Percentiles rank a stretch among this genome's conserved stretches.
These are phyloP conservation scores for Pituophis catenifer DNA, from an alignment of 2,113 vertebrate species.

Conservation along the genomic window DNA sequence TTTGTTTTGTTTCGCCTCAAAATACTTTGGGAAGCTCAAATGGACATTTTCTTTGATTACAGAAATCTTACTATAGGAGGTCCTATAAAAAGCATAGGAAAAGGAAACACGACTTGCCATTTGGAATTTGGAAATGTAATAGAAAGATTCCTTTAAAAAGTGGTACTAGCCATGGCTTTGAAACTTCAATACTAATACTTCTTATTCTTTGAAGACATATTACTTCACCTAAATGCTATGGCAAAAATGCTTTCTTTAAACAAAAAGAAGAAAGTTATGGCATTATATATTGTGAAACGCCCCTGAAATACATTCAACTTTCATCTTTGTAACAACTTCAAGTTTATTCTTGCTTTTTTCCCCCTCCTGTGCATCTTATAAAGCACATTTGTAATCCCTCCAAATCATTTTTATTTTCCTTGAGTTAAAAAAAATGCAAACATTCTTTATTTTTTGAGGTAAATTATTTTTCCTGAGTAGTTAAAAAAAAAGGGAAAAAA, in stretches of 20 bases:
- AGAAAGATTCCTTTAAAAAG: conserved; percentile 66
- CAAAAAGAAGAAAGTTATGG: conserved; percentile 56
- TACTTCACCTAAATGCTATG: conserved; percentile 78
- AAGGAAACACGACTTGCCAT: background rate
- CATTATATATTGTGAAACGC: conserved; percentile 65
- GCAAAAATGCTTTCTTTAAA: conserved; percentile 67
- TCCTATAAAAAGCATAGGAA: background rate
- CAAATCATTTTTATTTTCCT: conserved; percentile 43
- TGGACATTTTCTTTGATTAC: background rate
- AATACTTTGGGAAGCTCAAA: background rate
- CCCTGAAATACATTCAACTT: conserved; percentile 95
- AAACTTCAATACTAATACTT: conserved; percentile 60
- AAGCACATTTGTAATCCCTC: conserved; percentile 44
- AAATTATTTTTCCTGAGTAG: conserved; percentile 96
- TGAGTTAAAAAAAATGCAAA: conserved; percentile 36
- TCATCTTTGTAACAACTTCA: conserved; percentile 89
- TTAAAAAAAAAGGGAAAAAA: conserved; percentile 80
- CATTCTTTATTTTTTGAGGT: conserved; percentile 84
- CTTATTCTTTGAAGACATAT: conserved; percentile 70
- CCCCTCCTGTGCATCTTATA: conserved; percentile 56
- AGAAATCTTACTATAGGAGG: background rate
- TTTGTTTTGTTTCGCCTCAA: background rate
- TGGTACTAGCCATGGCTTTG: conserved; percentile 43
- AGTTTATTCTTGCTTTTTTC: conserved; percentile 72
- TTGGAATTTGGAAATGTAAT: background rate